These are phyloP conservation scores for Podilymbus podiceps DNA, from an alignment of 2,113 vertebrate species.

Conservation along the genomic window DNA sequence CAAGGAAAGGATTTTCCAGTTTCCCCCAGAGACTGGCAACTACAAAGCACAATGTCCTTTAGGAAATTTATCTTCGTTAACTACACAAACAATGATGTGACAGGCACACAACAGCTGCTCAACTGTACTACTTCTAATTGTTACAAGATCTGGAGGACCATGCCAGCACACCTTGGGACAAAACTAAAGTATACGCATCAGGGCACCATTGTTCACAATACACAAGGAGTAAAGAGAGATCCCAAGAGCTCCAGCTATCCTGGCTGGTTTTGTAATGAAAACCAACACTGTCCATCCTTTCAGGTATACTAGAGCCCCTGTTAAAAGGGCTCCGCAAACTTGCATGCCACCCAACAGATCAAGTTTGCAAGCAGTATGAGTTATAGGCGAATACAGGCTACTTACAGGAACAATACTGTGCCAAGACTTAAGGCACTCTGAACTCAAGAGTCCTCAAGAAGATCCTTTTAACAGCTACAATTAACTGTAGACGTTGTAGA, in stretches of 20 bases:
- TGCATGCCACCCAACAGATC: background rate
- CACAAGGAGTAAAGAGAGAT: background rate
- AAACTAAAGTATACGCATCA: background rate
- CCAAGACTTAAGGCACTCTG: background rate
- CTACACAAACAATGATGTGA: background rate
- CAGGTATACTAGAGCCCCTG: background rate
- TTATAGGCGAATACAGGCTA: background rate
- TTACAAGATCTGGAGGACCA: background rate
- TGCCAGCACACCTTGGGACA: background rate
- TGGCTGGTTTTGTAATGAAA: background rate
- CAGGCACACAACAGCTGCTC: background rate
- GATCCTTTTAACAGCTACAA: background rate
- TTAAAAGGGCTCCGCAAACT: background rate
- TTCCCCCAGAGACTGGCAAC: background rate
- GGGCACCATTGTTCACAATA: background rate
- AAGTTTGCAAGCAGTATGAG: background rate
- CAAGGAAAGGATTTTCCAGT: background rate
- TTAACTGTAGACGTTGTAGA: background rate
- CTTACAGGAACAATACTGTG: background rate
- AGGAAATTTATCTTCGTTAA: background rate
- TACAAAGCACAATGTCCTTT: background rate
- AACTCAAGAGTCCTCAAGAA: background rate
- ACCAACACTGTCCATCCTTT: background rate
- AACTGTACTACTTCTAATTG: background rate
- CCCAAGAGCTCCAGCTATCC: background rate